phyloP scores from a whole-genome alignment of 2,113 vertebrate species.

The Megaleporinus macrocephalus region DNA sequence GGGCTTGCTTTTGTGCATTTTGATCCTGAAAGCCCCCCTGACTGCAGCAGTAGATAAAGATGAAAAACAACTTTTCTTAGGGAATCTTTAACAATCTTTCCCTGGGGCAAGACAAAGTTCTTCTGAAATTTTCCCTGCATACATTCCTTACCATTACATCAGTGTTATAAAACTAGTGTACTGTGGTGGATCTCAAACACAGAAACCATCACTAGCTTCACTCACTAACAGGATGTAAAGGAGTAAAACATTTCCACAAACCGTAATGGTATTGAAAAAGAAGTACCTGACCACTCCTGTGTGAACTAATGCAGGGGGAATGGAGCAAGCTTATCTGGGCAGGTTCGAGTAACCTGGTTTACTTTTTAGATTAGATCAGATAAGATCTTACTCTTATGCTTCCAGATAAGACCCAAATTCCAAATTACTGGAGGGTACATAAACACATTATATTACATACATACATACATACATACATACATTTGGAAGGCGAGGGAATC shows the following conservation, averaged over 20 bases:
- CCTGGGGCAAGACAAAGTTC: background rate
- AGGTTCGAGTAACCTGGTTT: background rate
- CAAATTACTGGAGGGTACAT: no score
- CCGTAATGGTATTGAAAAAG: no score
- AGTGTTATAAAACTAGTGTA: background rate
- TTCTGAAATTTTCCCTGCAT: background rate
- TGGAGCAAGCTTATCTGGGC: background rate
- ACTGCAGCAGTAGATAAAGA: background rate
- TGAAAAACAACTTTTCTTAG: background rate
- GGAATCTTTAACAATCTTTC: background rate
- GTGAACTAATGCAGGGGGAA: background rate
- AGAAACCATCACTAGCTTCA: background rate
- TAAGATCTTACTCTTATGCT: no score
- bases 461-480: no score
- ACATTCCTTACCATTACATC: background rate
- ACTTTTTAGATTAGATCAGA: background rate
- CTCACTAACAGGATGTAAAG: background rate
- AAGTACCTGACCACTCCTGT: no score
- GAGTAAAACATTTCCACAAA: background rate
- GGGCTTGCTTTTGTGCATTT: conserved; percentile 39
- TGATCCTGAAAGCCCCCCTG: background rate
- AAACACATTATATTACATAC: no score
- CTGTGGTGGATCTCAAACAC: background rate
- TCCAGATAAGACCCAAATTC: background rate
- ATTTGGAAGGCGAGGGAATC: background rate